Conservation (phyloP, 2,888 invertebrate species). For the Brachylomia viminalis region DNA sequence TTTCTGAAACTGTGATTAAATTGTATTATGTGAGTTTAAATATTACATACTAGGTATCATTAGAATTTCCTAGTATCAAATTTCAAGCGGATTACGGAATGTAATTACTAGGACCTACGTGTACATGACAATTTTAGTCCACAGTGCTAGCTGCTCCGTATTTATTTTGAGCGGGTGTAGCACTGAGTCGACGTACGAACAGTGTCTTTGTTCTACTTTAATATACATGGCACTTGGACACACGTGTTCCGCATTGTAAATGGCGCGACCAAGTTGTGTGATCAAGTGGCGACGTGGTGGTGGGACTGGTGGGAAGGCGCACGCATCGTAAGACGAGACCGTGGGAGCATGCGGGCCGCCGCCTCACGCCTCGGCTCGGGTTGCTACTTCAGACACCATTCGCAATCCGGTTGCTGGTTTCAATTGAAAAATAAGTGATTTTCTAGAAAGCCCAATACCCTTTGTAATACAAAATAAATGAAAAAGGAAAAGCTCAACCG, state of each 20-base stretch:
- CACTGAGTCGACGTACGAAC: constrained; percentile 42
- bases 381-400: constrained; percentile 56
- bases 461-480: constrained; percentile 24
- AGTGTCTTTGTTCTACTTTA: constrained; percentile 61
- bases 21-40: constrained; percentile 13
- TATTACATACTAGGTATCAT: constrained; percentile 15
- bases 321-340: constrained; percentile 79
- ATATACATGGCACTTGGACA: constrained; percentile 70
- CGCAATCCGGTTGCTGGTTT: constrained; percentile 38
- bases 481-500: constrained; percentile 17
- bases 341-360: constrained; percentile 85
- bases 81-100: constrained; percentile 43
- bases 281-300: constrained; percentile 72
- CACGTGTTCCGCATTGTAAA: constrained; percentile 85
- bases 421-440: constrained; percentile 22
- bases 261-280: constrained; percentile 73
- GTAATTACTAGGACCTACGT: constrained; percentile 40
- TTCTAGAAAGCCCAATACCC: not conserved
- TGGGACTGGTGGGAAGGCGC: constrained; percentile 69
- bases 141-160: constrained; percentile 39
- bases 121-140: constrained; percentile 36
- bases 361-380: constrained; percentile 65
- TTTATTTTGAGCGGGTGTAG: constrained; percentile 53
- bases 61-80: constrained; percentile 14
- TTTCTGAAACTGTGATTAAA: too few species aligned